Conservation (phyloP, 2,797 vertebrate genomes). For the Epinephelus awoara region DNA sequence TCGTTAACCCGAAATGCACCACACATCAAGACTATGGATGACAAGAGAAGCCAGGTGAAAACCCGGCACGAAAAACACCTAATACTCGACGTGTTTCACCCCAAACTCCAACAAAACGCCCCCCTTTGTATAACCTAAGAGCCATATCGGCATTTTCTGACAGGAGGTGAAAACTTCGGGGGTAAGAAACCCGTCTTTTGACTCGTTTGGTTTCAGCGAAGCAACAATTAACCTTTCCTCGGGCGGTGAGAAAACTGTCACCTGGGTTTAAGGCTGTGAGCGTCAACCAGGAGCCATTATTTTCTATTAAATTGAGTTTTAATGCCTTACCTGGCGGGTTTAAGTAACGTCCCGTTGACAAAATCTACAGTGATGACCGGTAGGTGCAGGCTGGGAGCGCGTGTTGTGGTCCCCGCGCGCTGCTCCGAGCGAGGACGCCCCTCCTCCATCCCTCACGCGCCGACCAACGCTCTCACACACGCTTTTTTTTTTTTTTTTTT, state of each 20-base stretch:
- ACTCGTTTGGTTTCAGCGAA: background rate
- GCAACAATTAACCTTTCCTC: constrained; percentile 10
- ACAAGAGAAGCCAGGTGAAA: constrained; percentile 21
- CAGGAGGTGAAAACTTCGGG: constrained; percentile 1
- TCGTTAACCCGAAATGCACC: constrained; percentile 2
- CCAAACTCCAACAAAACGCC: background rate
- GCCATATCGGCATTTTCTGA: background rate
- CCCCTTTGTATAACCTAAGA: fast-evolving
- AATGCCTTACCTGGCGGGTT: constrained; percentile 52
- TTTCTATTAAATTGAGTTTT: background rate
- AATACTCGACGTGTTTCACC: background rate
- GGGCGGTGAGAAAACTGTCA: background rate
- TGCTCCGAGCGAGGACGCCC: constrained; percentile 34
- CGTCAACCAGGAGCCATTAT: fast-evolving
- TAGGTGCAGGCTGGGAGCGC: constrained; percentile 1
- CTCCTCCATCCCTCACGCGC: constrained; percentile 46
- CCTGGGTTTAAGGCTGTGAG: no score
- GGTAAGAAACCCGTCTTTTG: background rate
- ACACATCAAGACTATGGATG: constrained; percentile 1
- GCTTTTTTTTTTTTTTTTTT: no score
- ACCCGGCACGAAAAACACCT: no score
- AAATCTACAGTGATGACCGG: background rate
- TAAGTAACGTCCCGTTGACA: background rate
- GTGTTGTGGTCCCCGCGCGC: constrained; percentile 37
- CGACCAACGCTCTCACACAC: background rate